Conservation (phyloP, 2,888 invertebrate species). For the Nysson spinosus region DNA sequence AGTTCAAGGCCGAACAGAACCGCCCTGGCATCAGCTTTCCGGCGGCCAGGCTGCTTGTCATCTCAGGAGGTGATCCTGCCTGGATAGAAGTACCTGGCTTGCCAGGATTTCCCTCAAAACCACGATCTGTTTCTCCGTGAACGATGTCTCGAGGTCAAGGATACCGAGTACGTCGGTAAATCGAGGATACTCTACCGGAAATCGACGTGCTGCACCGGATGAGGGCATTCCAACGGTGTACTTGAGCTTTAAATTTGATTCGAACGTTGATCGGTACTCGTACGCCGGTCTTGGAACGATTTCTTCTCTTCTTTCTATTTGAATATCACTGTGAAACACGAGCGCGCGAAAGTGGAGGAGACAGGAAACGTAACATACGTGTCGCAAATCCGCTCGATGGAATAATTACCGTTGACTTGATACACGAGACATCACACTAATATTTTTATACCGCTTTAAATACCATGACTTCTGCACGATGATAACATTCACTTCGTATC, state of each 20-base stretch:
- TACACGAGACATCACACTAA: neutral
- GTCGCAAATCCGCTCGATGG: neutral
- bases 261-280: slow-evolving; percentile 22
- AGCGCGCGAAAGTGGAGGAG: slow-evolving; percentile 8
- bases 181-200: slow-evolving; percentile 36
- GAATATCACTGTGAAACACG: neutral
- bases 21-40: slow-evolving; percentile 68
- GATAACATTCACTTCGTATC: no score
- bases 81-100: slow-evolving; percentile 54
- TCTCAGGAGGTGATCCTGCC: slow-evolving; percentile 67
- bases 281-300: neutral
- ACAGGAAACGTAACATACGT: neutral
- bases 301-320: neutral
- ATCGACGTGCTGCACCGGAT: slow-evolving; percentile 40
- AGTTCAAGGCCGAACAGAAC: slow-evolving; percentile 55
- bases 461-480: no score
- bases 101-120: slow-evolving; percentile 36
- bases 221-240: slow-evolving; percentile 64
- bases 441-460: neutral
- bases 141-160: slow-evolving; percentile 22
- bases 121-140: slow-evolving; percentile 17
- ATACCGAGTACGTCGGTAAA: slow-evolving; percentile 21
- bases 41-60: slow-evolving; percentile 72
- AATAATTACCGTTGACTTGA: neutral
- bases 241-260: slow-evolving; percentile 30